Evolutionary conservation across 2,113 vertebrate species (phyloP).

Genomic region (Cariama cristata): DNA sequence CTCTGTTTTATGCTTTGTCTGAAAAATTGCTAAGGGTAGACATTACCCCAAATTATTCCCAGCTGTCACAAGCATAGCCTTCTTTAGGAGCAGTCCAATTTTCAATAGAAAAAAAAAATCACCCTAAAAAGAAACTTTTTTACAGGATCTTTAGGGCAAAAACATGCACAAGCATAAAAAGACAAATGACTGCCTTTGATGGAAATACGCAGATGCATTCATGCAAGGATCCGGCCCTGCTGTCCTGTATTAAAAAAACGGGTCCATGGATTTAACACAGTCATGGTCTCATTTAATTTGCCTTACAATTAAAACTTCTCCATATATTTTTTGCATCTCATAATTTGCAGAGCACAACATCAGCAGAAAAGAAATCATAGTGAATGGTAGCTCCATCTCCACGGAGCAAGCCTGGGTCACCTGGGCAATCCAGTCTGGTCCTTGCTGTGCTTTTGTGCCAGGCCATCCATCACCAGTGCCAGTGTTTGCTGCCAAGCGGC

Average conservation of each 20-base stretch:
- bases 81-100: background rate
- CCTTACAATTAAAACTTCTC: background rate
- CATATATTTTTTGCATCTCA: background rate
- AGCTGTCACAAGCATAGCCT: background rate
- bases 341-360: background rate
- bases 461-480: background rate
- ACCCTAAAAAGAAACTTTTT: background rate
- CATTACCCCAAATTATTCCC: background rate
- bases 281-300: background rate
- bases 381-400: fast-evolving
- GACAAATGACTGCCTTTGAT: background rate
- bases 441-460: background rate
- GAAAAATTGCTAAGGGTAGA: background rate
- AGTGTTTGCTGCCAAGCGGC: background rate
- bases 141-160: background rate
- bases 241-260: background rate
- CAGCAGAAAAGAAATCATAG: background rate
- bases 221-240: background rate
- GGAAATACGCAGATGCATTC: background rate
- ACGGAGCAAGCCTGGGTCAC: background rate
- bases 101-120: background rate
- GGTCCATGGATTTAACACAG: background rate
- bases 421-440: background rate
- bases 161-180: background rate
- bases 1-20: background rate